Conservation (phyloP, 2,888 invertebrate species). For the Mystacides longicornis region DNA sequence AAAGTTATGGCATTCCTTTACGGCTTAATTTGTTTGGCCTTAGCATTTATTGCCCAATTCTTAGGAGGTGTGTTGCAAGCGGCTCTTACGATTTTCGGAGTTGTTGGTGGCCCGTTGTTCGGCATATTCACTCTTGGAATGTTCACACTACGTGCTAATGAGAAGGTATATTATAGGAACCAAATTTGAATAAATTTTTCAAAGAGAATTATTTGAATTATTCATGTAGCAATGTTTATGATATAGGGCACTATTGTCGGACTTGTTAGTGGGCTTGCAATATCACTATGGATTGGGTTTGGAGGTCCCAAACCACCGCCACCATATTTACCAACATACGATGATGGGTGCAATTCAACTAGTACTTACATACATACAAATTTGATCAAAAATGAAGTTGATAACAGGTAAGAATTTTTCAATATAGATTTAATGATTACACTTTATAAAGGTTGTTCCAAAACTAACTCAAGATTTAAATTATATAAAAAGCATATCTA, state of each 20-base stretch:
- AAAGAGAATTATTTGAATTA: neutral
- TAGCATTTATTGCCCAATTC: constrained; percentile 77
- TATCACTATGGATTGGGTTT: constrained; percentile 79
- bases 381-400: constrained; percentile 1
- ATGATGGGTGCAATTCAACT: constrained; percentile 46
- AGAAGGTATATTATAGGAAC: constrained; percentile 44
- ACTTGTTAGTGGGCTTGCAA: constrained; percentile 53
- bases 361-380: neutral
- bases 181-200: neutral
- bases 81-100: constrained; percentile 77
- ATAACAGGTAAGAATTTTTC: constrained; percentile 10
- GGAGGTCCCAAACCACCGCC: constrained; percentile 64
- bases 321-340: constrained; percentile 48
- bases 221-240: neutral
- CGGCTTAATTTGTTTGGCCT: constrained; percentile 67
- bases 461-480: neutral
- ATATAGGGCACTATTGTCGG: constrained; percentile 63
- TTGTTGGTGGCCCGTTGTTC: constrained; percentile 80
- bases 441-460: neutral
- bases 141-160: constrained; percentile 65
- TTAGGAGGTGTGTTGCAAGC: constrained; percentile 85
- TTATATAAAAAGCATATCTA: too few relatives aligned
- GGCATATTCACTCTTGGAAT: constrained; percentile 82
- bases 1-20: constrained; percentile 64
- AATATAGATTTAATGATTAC: neutral